Evolutionary conservation across 1,140 invertebrate genomes (phyloP).

Genomic region (Lineus longissimus): DNA sequence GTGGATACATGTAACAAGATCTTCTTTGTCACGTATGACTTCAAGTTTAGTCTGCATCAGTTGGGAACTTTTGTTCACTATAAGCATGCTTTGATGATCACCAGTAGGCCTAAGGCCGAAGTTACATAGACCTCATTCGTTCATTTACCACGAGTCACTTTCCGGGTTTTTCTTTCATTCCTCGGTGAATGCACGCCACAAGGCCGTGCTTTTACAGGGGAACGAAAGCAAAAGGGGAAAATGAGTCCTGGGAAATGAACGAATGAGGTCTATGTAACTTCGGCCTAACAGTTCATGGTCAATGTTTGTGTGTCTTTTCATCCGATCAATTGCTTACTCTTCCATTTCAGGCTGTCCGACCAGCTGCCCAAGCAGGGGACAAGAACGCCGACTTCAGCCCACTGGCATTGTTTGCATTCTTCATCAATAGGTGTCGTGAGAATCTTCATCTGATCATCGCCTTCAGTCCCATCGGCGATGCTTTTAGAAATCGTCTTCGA

Average conservation of each 20-base stretch:
- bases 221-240: too few species aligned
- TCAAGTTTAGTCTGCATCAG: too few species aligned
- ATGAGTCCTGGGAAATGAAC: too few species aligned
- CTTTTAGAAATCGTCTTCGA: conserved; percentile 51
- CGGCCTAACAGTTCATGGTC: not conserved
- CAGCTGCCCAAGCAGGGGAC: conserved; percentile 41
- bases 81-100: not conserved
- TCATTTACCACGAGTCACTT: too few species aligned
- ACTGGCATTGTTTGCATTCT: conserved; percentile 52
- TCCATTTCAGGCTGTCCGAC: conserved; percentile 46
- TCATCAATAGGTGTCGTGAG: conserved; percentile 49
- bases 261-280: too few species aligned
- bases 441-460: conserved; percentile 55
- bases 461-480: conserved; percentile 55
- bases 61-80: not conserved
- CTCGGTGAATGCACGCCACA: too few species aligned
- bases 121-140: too few species aligned
- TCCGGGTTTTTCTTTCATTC: too few species aligned
- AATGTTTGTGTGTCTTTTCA: not conserved
- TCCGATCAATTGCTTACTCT: not conserved
- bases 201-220: too few species aligned
- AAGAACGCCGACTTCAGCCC: conserved; percentile 53
- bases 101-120: not conserved
- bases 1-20: not conserved
- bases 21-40: not conserved